These are phyloP conservation scores for Eupelmus urozonus DNA, from an alignment of 2,888 invertebrate genomes.

Conservation along the genomic window DNA sequence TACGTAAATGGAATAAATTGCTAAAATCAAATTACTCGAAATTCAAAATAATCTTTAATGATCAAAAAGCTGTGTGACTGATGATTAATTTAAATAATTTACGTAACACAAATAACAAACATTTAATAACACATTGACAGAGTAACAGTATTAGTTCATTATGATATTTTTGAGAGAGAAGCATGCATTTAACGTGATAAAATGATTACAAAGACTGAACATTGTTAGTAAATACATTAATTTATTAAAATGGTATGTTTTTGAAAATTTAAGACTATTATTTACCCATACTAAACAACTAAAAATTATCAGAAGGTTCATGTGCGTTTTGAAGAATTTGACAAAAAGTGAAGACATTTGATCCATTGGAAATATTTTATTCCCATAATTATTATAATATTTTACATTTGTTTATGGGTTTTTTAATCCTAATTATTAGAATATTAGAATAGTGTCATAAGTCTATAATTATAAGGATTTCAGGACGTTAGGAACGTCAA, in stretches of 20 bases:
- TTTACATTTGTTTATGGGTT: conserved; percentile 40
- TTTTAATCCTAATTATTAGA: conserved; percentile 38
- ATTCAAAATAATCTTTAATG: not conserved
- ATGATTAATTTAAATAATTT: conserved; percentile 15
- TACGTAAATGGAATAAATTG: conserved; percentile 9
- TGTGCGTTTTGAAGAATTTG: not conserved
- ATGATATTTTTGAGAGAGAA: conserved; percentile 12
- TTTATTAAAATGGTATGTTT: not conserved
- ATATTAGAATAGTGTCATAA: conserved; percentile 46
- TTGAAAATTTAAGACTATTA: not conserved
- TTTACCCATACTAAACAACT: not conserved
- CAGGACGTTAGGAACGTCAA: conserved; percentile 36
- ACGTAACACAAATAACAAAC: conserved; percentile 3
- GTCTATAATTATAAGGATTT: conserved; percentile 56
- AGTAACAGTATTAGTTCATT: conserved; percentile 26
- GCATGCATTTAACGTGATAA: conserved; percentile 31
- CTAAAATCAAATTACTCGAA: not conserved
- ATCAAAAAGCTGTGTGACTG: conserved; percentile 1
- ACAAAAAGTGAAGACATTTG: not conserved
- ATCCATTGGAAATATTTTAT: conserved; percentile 52
- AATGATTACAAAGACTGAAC: conserved; percentile 1
- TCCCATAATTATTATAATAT: conserved; percentile 42
- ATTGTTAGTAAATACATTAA: conserved; percentile 31
- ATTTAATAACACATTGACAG: conserved; percentile 34
- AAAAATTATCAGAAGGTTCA: too few species aligned